phyloP scores from a whole-genome alignment of 2,797 vertebrate species.

The Moxostoma hubbsi region DNA sequence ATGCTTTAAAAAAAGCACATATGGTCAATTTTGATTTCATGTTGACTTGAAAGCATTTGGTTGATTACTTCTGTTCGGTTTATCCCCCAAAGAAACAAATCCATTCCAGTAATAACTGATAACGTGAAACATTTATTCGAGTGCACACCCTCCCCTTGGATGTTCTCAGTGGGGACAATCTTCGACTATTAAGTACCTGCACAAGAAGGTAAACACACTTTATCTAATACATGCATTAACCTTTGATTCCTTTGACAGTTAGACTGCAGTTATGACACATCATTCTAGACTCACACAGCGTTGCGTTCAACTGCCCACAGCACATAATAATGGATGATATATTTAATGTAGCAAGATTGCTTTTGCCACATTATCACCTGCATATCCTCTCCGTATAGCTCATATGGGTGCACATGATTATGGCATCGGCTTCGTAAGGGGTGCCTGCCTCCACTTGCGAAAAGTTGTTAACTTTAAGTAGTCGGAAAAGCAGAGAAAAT shows the following conservation, averaged over 20 bases:
- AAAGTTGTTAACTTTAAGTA: conserved; percentile 58
- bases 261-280: conserved; percentile 26
- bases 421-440: conserved; percentile 61
- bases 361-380: conserved; percentile 54
- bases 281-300: conserved; percentile 6
- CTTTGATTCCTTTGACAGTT: conserved; percentile 15
- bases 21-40: not conserved
- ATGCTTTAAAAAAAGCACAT: no score
- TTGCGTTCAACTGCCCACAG: conserved; percentile 36
- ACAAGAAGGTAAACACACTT: conserved; percentile 22
- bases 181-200: conserved; percentile 2
- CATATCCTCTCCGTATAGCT: conserved; percentile 44
- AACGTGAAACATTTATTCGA: conserved; percentile 4
- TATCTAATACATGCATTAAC: conserved; percentile 7
- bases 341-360: conserved; percentile 59
- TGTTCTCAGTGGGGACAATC: not conserved
- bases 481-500: conserved; percentile 68
- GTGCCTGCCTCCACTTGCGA: conserved; percentile 33
- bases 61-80: conserved; percentile 33
- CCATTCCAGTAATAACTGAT: conserved; percentile 41
- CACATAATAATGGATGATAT: conserved; percentile 55
- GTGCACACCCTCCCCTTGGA: not conserved
- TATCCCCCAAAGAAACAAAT: conserved; percentile 31
- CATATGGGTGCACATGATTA: conserved; percentile 63
- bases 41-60: conserved; percentile 18